Evolutionary conservation across 2,888 invertebrate genomes (phyloP).

Genomic region (Harpalus rubripes): DNA sequence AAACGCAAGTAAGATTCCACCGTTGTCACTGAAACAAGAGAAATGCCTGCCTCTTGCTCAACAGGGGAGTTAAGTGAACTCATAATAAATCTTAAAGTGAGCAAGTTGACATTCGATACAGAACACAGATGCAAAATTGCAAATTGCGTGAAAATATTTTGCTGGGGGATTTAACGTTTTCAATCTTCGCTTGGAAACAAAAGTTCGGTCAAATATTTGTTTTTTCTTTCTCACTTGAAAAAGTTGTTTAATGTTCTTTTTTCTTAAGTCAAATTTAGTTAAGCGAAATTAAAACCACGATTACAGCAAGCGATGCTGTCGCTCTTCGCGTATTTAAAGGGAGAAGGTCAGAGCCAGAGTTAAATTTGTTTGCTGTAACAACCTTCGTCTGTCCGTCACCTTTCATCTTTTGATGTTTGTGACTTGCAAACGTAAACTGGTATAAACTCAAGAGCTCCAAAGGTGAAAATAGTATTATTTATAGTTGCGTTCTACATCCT

Average conservation of each 20-base stretch:
- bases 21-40: background rate
- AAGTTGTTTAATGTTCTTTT: conserved; percentile 50
- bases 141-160: conserved; percentile 47
- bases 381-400: background rate
- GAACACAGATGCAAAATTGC: conserved; percentile 3
- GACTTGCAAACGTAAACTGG: conserved; percentile 11
- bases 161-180: conserved; percentile 28
- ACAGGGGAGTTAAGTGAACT: background rate
- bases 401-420: conserved; percentile 20
- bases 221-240: conserved; percentile 44
- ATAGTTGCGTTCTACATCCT: background rate
- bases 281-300: conserved; percentile 37
- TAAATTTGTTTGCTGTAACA: conserved; percentile 44
- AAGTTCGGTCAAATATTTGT: conserved; percentile 44
- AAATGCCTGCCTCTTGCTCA: background rate
- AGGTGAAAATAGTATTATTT: background rate
- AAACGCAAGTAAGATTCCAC: background rate
- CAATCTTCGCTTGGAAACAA: conserved; percentile 37
- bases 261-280: conserved; percentile 44
- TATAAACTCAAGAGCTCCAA: conserved; percentile 7
- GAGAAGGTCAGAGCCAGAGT: background rate
- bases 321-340: background rate
- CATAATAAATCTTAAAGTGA: background rate
- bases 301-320: conserved; percentile 6
- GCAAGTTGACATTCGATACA: conserved; percentile 25